Evolutionary conservation across 2,888 invertebrate genomes (phyloP), one percentile per base, ranked within the genome.

Genomic region (Folsomia candida): DNA sequence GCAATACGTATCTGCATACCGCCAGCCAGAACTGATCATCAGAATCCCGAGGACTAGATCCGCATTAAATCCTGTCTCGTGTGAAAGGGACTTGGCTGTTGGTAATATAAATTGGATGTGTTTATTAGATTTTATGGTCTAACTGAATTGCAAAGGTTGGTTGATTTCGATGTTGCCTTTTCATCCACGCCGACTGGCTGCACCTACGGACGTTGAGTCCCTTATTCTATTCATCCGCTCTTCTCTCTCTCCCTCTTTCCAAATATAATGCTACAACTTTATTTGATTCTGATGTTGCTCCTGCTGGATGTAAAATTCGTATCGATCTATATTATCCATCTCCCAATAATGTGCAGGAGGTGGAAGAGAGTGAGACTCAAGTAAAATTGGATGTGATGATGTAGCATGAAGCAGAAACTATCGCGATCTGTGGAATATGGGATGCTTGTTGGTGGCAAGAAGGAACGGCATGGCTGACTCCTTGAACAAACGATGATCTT

Each of bases 111-210:
- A 74, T 74, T 74, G 74, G 70, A 74, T 74, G 74, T 74, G 74
- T 74, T 74, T 71, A 74, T 74, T 74, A 74, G 74, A 71, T 74
- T 74, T n/a, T n/a, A n/a, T 74, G 65, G 70, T 70, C 68, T 74
- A 74, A 74, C 69, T 71, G 71, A 65, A 74, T 74, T 72, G 74
- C 65, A 65, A 71, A 72, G 74, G 69, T 72, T 74, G 74, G 74
- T 74, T 74, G 74, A 74, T 74, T 74, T 74, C 74, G 67, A 71
- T 74, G 69, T 71, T 73, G 47, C 54, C 57, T 65, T 65, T 65
- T 65, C 65, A 54, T 57, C 65, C 54, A 65, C 20, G 57, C 65
- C 65, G 65, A 37, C 65, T 60, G 18, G 24, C 18, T 26, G 25
- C 26, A 14, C 57, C 22, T 20, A 4, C 57, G 22, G n/a, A 57